Conservation (phyloP, 2,888 invertebrate genomes). For the Timandra comae region DNA sequence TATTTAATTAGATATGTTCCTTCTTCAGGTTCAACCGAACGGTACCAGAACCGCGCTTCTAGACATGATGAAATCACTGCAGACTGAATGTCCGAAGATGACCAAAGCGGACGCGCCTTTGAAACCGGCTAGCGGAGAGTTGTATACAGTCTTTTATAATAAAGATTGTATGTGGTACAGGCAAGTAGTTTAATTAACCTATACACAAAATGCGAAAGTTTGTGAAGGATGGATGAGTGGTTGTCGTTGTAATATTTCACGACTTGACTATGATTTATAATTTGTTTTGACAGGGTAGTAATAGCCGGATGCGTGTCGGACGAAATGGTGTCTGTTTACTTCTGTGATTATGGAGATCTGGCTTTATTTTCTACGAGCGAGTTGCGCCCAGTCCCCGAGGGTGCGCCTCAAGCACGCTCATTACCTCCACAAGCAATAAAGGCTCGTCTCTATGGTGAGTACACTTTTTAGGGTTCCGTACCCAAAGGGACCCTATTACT, state of each 20-base stretch:
- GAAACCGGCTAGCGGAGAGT: slow-evolving; percentile 74
- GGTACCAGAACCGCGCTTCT: slow-evolving; percentile 62
- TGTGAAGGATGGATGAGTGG: no score
- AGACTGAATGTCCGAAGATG: slow-evolving; percentile 76
- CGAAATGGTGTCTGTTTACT: slow-evolving; percentile 74
- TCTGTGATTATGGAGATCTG: slow-evolving; percentile 80
- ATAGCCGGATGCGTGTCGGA: slow-evolving; percentile 66
- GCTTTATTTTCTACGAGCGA: slow-evolving; percentile 49
- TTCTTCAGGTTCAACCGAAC: slow-evolving; percentile 66
- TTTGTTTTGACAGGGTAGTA: slow-evolving; percentile 50
- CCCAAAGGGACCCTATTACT: no score
- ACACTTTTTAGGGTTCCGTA: no score
- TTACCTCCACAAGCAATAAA: slow-evolving; percentile 67
- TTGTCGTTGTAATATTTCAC: no score
- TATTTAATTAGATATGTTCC: no score
- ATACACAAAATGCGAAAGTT: background rate
- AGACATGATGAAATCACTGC: slow-evolving; percentile 81
- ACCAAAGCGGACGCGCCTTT: slow-evolving; percentile 58
- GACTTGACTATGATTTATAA: background rate
- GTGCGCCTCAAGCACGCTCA: slow-evolving; percentile 52
- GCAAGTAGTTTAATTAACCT: slow-evolving; percentile 50
- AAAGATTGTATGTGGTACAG: slow-evolving; percentile 85
- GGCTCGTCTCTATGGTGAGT: slow-evolving; percentile 65
- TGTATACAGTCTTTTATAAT: slow-evolving; percentile 81
- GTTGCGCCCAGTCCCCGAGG: slow-evolving; percentile 53